Evolutionary conservation across 2,888 invertebrate species (phyloP), one percentile per base, ranked within the genome.

Genomic region (Nebria salina): DNA sequence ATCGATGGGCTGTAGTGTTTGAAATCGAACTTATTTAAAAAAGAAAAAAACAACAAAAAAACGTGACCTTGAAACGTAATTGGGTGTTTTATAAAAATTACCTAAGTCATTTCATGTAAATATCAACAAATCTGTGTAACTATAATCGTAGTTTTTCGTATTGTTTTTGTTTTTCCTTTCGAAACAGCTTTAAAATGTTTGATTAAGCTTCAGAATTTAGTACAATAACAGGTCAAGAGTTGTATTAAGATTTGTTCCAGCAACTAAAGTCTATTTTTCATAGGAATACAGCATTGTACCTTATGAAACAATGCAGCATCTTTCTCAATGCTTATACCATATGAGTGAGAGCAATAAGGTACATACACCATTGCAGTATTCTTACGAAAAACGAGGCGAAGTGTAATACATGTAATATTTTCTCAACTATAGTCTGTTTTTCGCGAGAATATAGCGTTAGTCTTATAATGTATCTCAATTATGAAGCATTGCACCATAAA

Each of bases 1-100:
- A 75, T 88, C 91, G 80, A 90, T 91, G 83, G 90, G 91, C 76
- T 91, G 91, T 87, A 91, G 91, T 87, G 91, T 91, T 82, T 92
- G 34, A 34, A 89, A 26, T 7, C 54, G 11, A 54, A 11, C 8
- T 11, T 2, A 54, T 2, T 54, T 7, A 54, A 54, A 54, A 3
- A 54, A 3, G 13, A 6, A 54, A 54, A 6, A 54, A 54, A 54
- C 34, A 54, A 54, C 2, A 54, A 54, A 54, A 54, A 7, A 54
- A 54, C 54, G 54, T 54, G 54, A 54, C 54, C 54, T 54, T 54
- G 54, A 54, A 54, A 11, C 13, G 8, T 54, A 54, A 54, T 54
- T 54, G 54, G 54, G 4, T 54, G 54, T 54, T 54, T 54, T 54
- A 2, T 54, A 54, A 54, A 54, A 13, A 54, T 54, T 54, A 7